Conservation (phyloP, 2,888 invertebrate species). For the Peribatodes rhomboidaria region DNA sequence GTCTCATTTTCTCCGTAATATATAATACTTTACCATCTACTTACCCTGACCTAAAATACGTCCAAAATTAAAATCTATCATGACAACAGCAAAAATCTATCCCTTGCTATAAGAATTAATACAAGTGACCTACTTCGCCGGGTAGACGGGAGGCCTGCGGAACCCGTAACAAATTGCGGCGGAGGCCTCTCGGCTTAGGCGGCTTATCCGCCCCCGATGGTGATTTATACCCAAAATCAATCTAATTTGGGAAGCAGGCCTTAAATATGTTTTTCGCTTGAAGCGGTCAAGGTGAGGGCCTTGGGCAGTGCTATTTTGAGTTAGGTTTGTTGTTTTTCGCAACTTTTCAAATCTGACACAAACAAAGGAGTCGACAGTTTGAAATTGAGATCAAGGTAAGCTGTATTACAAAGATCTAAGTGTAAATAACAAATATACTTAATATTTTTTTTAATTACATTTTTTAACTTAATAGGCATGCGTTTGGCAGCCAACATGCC, state of each 20-base stretch:
- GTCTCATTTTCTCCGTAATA: too few species aligned
- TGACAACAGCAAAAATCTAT: conserved; percentile 2
- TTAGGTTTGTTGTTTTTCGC: neutral
- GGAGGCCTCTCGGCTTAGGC: conserved; percentile 30
- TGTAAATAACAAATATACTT: too few species aligned
- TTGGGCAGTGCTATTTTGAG: neutral
- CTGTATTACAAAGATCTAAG: too few species aligned
- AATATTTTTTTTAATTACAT: too few species aligned
- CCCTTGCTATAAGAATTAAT: conserved; percentile 14
- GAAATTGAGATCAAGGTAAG: too few species aligned
- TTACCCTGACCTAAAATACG: neutral
- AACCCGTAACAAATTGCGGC: conserved; percentile 34
- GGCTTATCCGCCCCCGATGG: conserved; percentile 35
- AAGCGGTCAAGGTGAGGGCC: conserved; percentile 11
- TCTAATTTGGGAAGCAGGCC: conserved; percentile 32
- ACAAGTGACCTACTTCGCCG: conserved; percentile 11
- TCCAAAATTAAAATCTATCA: conserved; percentile 2
- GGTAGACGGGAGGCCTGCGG: neutral
- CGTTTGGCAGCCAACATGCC: too few species aligned
- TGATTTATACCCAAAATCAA: conserved; percentile 42
- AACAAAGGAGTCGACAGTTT: too few species aligned
- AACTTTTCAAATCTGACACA: too few species aligned
- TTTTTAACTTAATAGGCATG: too few species aligned
- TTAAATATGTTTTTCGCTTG: conserved; percentile 20
- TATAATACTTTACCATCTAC: too few species aligned